These are phyloP conservation scores for Phenganax stokvisi DNA, from an alignment of 92 coral and sea anemone genomes.

Conservation along the genomic window DNA sequence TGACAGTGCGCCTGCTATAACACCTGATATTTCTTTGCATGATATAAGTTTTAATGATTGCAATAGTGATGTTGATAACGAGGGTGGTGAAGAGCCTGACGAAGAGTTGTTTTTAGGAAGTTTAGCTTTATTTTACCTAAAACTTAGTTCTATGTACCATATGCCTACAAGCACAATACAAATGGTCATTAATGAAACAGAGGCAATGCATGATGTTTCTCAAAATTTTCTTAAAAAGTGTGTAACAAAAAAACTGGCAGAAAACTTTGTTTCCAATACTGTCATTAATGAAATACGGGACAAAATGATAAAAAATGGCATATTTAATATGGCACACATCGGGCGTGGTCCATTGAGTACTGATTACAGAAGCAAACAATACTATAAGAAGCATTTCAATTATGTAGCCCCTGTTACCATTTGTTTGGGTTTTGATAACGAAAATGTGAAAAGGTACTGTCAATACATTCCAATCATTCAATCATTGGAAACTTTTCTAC, in stretches of 20 bases:
- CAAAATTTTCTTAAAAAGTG: too few species aligned
- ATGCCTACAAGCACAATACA: slow-evolving; percentile 7
- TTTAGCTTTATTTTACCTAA: slow-evolving; percentile 10
- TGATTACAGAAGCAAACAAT: slow-evolving; percentile 25
- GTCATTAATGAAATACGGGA: slow-evolving; percentile 11
- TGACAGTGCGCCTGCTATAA: too few species aligned
- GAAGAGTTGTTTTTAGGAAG: slow-evolving; percentile 3
- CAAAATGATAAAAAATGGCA: not conserved
- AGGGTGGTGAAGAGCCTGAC: not conserved
- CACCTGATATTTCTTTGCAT: too few species aligned
- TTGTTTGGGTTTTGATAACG: slow-evolving; percentile 11
- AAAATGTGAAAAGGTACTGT: slow-evolving; percentile 9
- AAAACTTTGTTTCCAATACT: not conserved
- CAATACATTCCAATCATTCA: slow-evolving; percentile 58
- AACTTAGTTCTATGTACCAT: slow-evolving; percentile 14
- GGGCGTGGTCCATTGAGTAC: slow-evolving; percentile 21
- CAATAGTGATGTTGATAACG: not conserved
- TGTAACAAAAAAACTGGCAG: too few species aligned
- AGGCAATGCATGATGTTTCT: too few species aligned
- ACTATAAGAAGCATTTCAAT: slow-evolving; percentile 2
- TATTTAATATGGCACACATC: not conserved
- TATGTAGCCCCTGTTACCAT: slow-evolving; percentile 14
- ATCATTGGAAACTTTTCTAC: slow-evolving; percentile 52
- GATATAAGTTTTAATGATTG: not conserved
- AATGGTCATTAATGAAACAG: too few species aligned